phyloP scores from a whole-genome alignment of 2,888 invertebrate species.

The Pollenia amentaria region DNA sequence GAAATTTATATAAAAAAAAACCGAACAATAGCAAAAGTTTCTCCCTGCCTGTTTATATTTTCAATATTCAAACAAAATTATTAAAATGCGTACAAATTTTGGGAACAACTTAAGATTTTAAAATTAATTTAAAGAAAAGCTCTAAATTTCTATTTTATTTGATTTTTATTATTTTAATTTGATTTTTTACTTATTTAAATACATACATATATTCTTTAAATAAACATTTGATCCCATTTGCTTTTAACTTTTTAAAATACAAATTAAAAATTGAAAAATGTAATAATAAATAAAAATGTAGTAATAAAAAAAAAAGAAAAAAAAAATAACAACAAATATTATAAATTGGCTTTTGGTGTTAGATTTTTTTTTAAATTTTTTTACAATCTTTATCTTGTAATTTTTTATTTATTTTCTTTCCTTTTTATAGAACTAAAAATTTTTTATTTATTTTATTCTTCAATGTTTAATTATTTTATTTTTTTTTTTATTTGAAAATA shows the following conservation, averaged over 20 bases:
- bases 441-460: constrained; percentile 20
- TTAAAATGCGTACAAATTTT: no score
- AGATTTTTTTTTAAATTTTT: no score
- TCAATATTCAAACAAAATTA: no score
- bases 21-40: no score
- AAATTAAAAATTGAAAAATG: constrained; percentile 33
- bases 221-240: constrained; percentile 67
- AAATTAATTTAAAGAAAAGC: constrained; percentile 12
- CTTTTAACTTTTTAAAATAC: constrained; percentile 48
- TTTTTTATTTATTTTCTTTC: not conserved
- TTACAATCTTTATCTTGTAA: no score
- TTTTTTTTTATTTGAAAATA: constrained; percentile 52
- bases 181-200: constrained; percentile 58
- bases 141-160: constrained; percentile 27
- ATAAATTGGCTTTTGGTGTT: constrained; percentile 13
- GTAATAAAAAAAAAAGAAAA: constrained; percentile 18
- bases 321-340: constrained; percentile 30
- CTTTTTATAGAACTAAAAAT: constrained; percentile 41
- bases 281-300: constrained; percentile 41
- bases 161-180: constrained; percentile 45
- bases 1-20: no score
- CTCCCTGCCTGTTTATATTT: no score
- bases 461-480: constrained; percentile 21
- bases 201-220: constrained; percentile 42
- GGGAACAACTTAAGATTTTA: not conserved